A percentile compares a stretch with the other conserved stretches of the same genome.
Conservation (phyloP, 2,113 vertebrate genomes). For the Brachyhypopomus gauderio region DNA sequence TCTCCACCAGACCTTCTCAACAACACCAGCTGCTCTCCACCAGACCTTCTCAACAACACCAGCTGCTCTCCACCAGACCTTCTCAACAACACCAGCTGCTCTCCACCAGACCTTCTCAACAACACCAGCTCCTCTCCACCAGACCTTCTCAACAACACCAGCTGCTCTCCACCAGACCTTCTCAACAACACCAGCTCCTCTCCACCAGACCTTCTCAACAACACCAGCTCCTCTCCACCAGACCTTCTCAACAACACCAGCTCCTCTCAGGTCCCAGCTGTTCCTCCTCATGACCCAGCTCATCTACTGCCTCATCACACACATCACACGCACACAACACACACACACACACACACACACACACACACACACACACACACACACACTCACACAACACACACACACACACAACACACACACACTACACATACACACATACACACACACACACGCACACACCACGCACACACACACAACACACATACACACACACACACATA, state of each 20-base stretch:
- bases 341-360: conserved; percentile 49
- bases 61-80: conserved; percentile 40
- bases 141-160: too few relatives aligned
- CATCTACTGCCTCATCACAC: conserved; percentile 27
- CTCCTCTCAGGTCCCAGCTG: conserved; percentile 45
- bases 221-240: conserved; percentile 43
- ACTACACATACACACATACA: too few relatives aligned
- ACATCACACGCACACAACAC: conserved; percentile 20
- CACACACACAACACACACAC: too few relatives aligned
- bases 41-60: too few relatives aligned
- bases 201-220: too few relatives aligned
- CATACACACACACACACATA: too few relatives aligned
- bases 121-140: conserved; percentile 40
- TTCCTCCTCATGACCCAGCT: conserved; percentile 19
- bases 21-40: conserved; percentile 38
- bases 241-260: conserved; percentile 17
- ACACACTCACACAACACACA: too few relatives aligned
- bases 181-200: conserved; percentile 35
- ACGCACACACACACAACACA: too few relatives aligned
- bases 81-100: conserved; percentile 38
- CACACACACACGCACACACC: conserved; percentile 44
- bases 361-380: too few relatives aligned
- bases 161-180: conserved; percentile 41
- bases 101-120: too few relatives aligned
- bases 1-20: too few relatives aligned